Percentiles rank a stretch among this genome's conserved stretches.
These are phyloP conservation scores for Tychaedon coryphoeus DNA, from an alignment of 2,113 vertebrate species.

Conservation along the genomic window DNA sequence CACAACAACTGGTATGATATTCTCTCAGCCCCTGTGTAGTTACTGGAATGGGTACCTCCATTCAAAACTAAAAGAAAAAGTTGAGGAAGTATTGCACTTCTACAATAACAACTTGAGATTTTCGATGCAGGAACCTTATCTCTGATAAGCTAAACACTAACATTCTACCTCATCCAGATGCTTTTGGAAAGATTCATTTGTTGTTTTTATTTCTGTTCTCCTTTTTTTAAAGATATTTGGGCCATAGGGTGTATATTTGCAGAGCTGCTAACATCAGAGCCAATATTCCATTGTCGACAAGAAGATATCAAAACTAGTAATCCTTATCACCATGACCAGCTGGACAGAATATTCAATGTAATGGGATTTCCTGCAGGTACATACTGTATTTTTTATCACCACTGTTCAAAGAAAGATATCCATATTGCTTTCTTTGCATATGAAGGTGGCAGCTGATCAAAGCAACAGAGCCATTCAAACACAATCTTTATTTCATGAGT, in stretches of 20 bases:
- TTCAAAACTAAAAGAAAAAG: neutral
- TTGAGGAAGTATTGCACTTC: neutral
- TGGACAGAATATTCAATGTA: conserved; percentile 99
- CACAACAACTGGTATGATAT: neutral
- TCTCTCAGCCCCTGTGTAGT: neutral
- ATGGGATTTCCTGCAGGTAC: conserved; percentile 99
- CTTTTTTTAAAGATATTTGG: conserved; percentile 91
- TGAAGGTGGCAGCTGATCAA: conserved; percentile 44
- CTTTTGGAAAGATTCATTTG: conserved; percentile 71
- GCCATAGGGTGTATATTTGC: conserved; percentile 99
- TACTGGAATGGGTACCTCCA: neutral
- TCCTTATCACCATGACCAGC: conserved; percentile 98
- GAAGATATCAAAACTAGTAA: conserved; percentile 99
- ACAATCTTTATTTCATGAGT: neutral
- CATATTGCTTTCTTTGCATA: conserved; percentile 28
- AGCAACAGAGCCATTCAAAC: conserved; percentile 42
- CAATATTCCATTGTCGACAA: conserved; percentile 99
- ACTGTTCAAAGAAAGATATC: conserved; percentile 60
- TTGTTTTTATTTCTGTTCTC: conserved; percentile 56
- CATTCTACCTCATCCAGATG: neutral
- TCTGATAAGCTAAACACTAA: neutral
- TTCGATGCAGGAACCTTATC: neutral
- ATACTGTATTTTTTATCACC: conserved; percentile 47
- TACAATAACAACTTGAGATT: neutral
- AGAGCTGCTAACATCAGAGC: conserved; percentile 98